phyloP scores from a whole-genome alignment of 2,113 vertebrate species.

The crab-eating macaque (Macaca fascicularis) region DNA sequence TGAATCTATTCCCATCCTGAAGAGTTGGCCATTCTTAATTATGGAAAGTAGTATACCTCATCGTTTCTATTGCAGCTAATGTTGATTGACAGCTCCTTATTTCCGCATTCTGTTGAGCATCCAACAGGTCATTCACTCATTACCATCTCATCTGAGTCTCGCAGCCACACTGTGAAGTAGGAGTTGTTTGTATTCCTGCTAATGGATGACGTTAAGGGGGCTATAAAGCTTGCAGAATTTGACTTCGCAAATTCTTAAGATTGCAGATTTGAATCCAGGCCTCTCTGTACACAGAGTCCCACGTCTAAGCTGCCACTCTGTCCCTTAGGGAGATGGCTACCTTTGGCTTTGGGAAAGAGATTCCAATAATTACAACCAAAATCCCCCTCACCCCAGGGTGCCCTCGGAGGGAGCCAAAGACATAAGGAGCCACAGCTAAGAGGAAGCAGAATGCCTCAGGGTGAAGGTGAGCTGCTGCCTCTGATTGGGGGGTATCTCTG shows the following conservation, averaged over 20 bases:
- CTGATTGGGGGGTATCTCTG: not conserved
- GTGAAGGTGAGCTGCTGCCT: not conserved
- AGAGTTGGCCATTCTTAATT: not conserved
- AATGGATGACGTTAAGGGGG: rapidly evolving
- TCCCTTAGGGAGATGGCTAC: not conserved
- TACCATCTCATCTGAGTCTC: not conserved
- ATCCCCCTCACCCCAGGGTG: not conserved
- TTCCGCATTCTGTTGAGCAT: not conserved
- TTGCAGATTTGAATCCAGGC: not conserved
- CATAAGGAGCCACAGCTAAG: not conserved
- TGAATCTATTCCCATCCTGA: not conserved
- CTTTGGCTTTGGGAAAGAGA: not conserved
- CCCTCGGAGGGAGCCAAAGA: not conserved
- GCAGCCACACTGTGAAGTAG: not conserved
- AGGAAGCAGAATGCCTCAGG: not conserved
- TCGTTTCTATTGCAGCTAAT: too few species aligned
- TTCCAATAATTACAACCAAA: rapidly evolving
- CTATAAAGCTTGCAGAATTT: not conserved
- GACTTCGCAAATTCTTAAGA: too few species aligned
- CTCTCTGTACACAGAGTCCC: not conserved
- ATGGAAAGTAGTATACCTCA: not conserved
- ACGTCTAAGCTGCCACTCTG: too few species aligned
- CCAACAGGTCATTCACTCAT: not conserved
- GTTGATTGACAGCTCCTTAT: not conserved
- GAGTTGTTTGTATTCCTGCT: not conserved